Conservation (phyloP, 1,140 invertebrate species). For the Drosophila ambigua region DNA sequence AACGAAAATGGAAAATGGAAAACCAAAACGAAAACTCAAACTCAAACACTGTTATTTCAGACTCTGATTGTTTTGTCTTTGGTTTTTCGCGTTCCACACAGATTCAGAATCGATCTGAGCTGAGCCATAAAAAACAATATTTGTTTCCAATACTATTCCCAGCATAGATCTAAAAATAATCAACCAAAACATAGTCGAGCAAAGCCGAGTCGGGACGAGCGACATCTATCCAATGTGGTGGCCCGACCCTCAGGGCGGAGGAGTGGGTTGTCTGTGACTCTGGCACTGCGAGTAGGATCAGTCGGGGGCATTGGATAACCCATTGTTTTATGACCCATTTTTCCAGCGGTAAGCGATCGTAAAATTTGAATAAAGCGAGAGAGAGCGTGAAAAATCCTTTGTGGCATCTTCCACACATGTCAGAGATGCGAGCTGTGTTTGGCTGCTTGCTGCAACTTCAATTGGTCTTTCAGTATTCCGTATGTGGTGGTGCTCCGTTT, state of each 20-base stretch:
- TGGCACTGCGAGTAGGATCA: conserved; percentile 13
- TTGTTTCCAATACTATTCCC: conserved; percentile 81
- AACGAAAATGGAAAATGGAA: conserved; percentile 37
- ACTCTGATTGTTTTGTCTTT: conserved; percentile 43
- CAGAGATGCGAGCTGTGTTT: neutral
- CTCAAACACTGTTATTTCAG: conserved; percentile 70
- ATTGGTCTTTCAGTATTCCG: conserved; percentile 35
- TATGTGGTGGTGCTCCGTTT: conserved; percentile 22
- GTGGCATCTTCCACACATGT: conserved; percentile 62
- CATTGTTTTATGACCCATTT: conserved; percentile 80
- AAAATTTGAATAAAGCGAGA: conserved; percentile 62
- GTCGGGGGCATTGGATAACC: conserved; percentile 58
- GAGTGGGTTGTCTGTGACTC: conserved; percentile 2
- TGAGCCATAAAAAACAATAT: conserved; percentile 71
- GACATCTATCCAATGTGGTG: conserved; percentile 22
- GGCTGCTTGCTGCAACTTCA: conserved; percentile 46
- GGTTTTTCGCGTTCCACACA: conserved; percentile 36
- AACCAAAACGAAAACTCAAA: conserved; percentile 14
- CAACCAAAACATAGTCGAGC: conserved; percentile 42
- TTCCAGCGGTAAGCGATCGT: conserved; percentile 75
- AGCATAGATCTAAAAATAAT: conserved; percentile 79
- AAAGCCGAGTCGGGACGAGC: conserved; percentile 21
- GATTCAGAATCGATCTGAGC: conserved; percentile 13
- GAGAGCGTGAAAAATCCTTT: conserved; percentile 81
- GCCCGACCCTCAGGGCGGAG: conserved; percentile 2